Evolutionary conservation across 2,797 vertebrate genomes (phyloP), one percentile per base, ranked within the genome.

Genomic region (Gambusia yucatana): DNA sequence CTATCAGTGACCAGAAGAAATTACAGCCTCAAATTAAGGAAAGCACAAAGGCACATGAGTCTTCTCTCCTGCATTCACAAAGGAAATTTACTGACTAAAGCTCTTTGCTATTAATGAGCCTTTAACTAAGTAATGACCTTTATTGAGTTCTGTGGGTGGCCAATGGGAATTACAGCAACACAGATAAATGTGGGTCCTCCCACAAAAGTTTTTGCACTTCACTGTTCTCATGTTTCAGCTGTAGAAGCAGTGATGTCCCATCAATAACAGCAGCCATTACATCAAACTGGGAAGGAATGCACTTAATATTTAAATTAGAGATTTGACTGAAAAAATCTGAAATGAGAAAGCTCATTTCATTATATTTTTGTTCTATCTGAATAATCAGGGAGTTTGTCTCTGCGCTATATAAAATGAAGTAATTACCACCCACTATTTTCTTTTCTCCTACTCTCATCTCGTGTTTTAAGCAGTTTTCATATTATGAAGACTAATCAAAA

Each of bases 81-180:
- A 30, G 80, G 77, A 79, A 82, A 85, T 78, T 83, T 39, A 79
- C 63, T 55, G 76, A 84, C 86, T 78, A 63, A 72, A 85, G 78
- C 69, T 83, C 81, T 73, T 80, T 78, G 79, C 67, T 73, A 76
- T 85, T 82, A 84, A 88, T 72, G 71, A 76, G 72, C 52, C 73
- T 85, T 82, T 79, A 76, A 84, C 77, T 79, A 82, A 81, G 61
- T 65, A 83, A 72, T 87, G 84, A 90, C 88, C 85, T 92, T 86
- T 83, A 86, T 77, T 85, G 84, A 86, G 76, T 78, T 80, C 70
- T 33, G 25, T 72, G 25, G 72, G 70, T 20, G 39, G 72, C 72
- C 76, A 73, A 20, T 71, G 48, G 82, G 86, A 78, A 75, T 81
- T 77, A 59, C 74, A 73, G 72, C n/a, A 80, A 79, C 82, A 77